A percentile compares a stretch with the other conserved stretches of the same genome.
Conservation (phyloP, 2,888 invertebrate species). For the Julus scandinavius region DNA sequence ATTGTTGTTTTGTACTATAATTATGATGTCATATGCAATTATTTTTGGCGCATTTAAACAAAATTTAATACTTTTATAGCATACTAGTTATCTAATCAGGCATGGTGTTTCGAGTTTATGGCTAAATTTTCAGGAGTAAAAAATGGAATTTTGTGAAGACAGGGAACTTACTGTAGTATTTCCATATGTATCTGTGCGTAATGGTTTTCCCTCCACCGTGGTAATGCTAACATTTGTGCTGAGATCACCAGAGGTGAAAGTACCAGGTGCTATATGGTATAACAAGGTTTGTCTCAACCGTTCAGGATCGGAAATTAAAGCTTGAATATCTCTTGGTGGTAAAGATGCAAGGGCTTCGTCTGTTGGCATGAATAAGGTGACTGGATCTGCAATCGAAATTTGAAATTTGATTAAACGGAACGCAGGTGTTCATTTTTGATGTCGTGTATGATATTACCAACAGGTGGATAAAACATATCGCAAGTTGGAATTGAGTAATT, state of each 20-base stretch:
- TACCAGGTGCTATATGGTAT: slow-evolving; percentile 63
- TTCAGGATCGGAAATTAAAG: slow-evolving; percentile 58
- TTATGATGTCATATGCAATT: too few relatives aligned
- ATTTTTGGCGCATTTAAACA: too few relatives aligned
- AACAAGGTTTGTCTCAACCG: slow-evolving; percentile 60
- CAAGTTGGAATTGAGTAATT: neutral
- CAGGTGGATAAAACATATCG: neutral
- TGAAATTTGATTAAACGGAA: slow-evolving; percentile 25
- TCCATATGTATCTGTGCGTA: slow-evolving; percentile 49
- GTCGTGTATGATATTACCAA: neutral
- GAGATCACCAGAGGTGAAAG: slow-evolving; percentile 56
- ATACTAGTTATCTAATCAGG: too few relatives aligned
- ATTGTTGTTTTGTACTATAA: too few relatives aligned
- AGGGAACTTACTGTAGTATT: slow-evolving; percentile 51
- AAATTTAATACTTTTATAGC: too few relatives aligned
- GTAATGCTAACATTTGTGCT: slow-evolving; percentile 53
- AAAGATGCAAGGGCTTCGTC: slow-evolving; percentile 54
- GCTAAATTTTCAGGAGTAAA: neutral
- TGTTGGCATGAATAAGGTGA: slow-evolving; percentile 54
- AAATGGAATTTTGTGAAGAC: neutral
- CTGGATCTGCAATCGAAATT: slow-evolving; percentile 50
- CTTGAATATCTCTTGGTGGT: slow-evolving; percentile 51
- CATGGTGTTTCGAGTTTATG: too few relatives aligned
- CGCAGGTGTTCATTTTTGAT: slow-evolving; percentile 16
- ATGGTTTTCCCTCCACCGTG: slow-evolving; percentile 54